phyloP scores from a whole-genome alignment of 1,140 invertebrate genomes.

The Oncopeltus fasciatus region DNA sequence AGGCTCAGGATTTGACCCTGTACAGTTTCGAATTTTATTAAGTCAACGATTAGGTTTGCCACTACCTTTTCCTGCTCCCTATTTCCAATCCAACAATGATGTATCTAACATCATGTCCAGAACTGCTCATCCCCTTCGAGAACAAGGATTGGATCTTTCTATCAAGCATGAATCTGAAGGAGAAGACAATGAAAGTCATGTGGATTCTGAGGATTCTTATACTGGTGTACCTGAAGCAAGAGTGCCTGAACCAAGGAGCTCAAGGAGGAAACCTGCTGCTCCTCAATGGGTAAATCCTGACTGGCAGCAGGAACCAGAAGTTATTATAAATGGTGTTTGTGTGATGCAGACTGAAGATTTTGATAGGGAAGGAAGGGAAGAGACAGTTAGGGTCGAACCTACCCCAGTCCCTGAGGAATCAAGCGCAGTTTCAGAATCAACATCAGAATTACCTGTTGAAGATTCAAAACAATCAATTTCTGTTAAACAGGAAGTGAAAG shows the following conservation, averaged over 20 bases:
- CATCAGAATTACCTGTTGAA: slow-evolving; percentile 12
- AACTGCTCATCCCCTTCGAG: slow-evolving; percentile 39
- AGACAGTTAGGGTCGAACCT: slow-evolving; percentile 55
- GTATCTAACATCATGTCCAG: slow-evolving; percentile 53
- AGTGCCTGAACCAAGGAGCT: slow-evolving; percentile 23
- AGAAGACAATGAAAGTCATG: slow-evolving; percentile 56
- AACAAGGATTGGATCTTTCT: slow-evolving; percentile 65
- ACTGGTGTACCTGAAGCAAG: slow-evolving; percentile 29
- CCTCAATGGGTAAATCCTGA: slow-evolving; percentile 95
- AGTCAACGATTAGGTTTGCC: slow-evolving; percentile 55
- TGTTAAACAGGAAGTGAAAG: slow-evolving; percentile 22
- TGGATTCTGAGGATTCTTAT: slow-evolving; percentile 59
- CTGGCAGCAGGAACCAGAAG: slow-evolving; percentile 66
- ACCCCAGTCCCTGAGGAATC: slow-evolving; percentile 37
- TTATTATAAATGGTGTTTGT: slow-evolving; percentile 83
- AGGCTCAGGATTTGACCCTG: slow-evolving; percentile 55
- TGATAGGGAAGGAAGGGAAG: slow-evolving; percentile 42
- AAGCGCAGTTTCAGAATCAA: slow-evolving; percentile 12
- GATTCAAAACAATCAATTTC: slow-evolving; percentile 12
- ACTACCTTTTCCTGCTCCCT: slow-evolving; percentile 56
- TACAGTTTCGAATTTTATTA: slow-evolving; percentile 73
- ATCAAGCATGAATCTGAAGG: slow-evolving; percentile 64
- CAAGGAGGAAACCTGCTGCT: slow-evolving; percentile 77
- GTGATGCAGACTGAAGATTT: slow-evolving; percentile 71
- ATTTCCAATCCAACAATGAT: slow-evolving; percentile 55